These are phyloP conservation scores for Cydia splendana DNA, from an alignment of 1,140 invertebrate species.

Conservation along the genomic window DNA sequence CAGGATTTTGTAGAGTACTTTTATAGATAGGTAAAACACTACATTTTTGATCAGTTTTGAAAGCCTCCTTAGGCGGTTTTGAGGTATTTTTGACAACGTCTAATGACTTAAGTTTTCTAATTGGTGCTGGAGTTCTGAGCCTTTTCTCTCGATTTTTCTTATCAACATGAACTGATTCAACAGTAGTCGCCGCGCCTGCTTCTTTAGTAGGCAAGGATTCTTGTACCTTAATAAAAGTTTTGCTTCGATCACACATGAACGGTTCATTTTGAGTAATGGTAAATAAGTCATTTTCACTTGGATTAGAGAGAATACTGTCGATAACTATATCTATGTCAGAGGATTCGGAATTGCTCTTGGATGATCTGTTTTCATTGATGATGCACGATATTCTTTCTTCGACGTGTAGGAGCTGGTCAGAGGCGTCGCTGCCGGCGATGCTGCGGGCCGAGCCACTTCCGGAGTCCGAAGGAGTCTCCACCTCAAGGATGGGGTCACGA, in stretches of 20 bases:
- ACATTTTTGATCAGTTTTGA: constrained; percentile 55
- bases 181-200: constrained; percentile 41
- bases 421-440: constrained; percentile 60
- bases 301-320: constrained; percentile 63
- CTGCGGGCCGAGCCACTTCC: constrained; percentile 64
- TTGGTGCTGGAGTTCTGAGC: constrained; percentile 59
- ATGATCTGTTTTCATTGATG: constrained; percentile 73
- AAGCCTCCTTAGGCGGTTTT: constrained; percentile 50
- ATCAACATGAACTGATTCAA: constrained; percentile 37
- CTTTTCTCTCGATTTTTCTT: constrained; percentile 59
- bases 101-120: constrained; percentile 65
- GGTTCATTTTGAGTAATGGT: constrained; percentile 48
- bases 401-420: constrained; percentile 66
- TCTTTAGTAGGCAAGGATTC: constrained; percentile 40
- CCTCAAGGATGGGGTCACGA: constrained; percentile 61
- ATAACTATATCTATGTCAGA: constrained; percentile 71
- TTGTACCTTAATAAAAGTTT: constrained; percentile 60
- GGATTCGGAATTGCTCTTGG: constrained; percentile 70
- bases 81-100: constrained; percentile 56
- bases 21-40: constrained; percentile 70
- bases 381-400: constrained; percentile 76
- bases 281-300: constrained; percentile 49
- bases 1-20: constrained; percentile 55
- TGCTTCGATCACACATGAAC: constrained; percentile 51
- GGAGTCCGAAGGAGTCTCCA: constrained; percentile 66